Evolutionary conservation across 2,888 invertebrate species (phyloP), one percentile per base, ranked within the genome.

Genomic region (Apamea sordens): DNA sequence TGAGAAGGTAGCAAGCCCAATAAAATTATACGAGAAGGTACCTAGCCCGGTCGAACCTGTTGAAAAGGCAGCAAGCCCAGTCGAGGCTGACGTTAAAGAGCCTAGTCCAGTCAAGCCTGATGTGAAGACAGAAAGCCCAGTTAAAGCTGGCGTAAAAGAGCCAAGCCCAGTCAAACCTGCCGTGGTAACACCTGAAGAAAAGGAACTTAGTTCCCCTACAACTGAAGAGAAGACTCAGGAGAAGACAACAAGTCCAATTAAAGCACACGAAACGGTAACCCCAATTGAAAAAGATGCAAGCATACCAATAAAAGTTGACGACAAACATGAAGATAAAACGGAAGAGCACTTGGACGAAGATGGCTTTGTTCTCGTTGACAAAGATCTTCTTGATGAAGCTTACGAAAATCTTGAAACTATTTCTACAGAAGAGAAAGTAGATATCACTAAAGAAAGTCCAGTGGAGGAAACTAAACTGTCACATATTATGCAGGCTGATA

Each of bases 311-410:
- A 86, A 47, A 80, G 11, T 21, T 24, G 68, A 85, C 21, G 50
- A 24, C 0, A 71, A 83, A 65, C 76, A 59, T 8, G 79, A 79
- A 1, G 77, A 85, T 0, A 84, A 79, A 24, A 81, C 77, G 11
- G 65, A 69, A 73, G 79, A 87, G 2, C 53, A 75, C 47, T 75
- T 75, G n/a, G 82, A 88, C 53, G 83, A 89, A 73, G 85, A 89
- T 74, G 85, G 76, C 11, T 87, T 82, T 59, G 56, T 79, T 44
- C 24, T 85, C 24, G 47, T 82, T 47, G 95, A 96, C 59, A 95
- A 94, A 91, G 94, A 95, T 32, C 90, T 95, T 24, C 77, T 95
- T 8, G 94, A 93, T 88, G 94, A 95, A 89, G 89, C 92, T 87
- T 89, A 90, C n/a, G 92, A 93, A 68, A 50, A 86, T 8, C 89